Evolutionary conservation across 2,113 vertebrate genomes (phyloP), one percentile per base, ranked within the genome.

Genomic region (Probosciger aterrimus): DNA sequence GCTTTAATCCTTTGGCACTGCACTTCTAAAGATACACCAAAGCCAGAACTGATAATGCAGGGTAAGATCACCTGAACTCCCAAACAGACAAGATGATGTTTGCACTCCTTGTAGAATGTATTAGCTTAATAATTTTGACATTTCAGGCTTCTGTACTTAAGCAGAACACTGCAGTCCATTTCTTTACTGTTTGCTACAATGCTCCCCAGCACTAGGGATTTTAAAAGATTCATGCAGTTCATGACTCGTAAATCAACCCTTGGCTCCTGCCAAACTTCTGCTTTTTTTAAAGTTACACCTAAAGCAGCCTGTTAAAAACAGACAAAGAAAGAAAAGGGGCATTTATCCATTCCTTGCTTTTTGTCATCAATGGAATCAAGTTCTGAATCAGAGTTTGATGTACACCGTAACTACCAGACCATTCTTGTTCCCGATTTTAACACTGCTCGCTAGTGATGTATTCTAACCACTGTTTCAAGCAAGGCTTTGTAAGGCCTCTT

Each of bases 21-120:
- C 24, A 24, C 27, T 87, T 50, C 47, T 31, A 27, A 59, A 67
- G 43, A 41, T 5, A 30, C 0, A 0, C 31, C 49, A 50, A 65
- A 65, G 8, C 8, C 0, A 1, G 59, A 86, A 33, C 35, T 39
- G 60, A 50, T 52, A 49, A 39, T 0, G 27, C n/a, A 47, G 13
- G 9, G 31, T 35, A 33, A 76, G 84, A 86, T 12, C 1, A 13
- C 47, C 31, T 9, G 0, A 70, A 33, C 39, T 59, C 80, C 49
- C 59, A 1, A 81, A 53, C 10, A 64, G 35, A 39, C 73, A 25
- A 2, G 1, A 57, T 4, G 7, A 41, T 17, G 9, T 24, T 87
- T 15, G 4, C 10, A 35, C 53, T 68, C 62, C 23, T 71, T 15
- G 14, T 7, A 84, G 22, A 25, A 86, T 11, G 13, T 2, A 27